Conservation (phyloP, 2,888 invertebrate species). For the Ellobium chinense region DNA sequence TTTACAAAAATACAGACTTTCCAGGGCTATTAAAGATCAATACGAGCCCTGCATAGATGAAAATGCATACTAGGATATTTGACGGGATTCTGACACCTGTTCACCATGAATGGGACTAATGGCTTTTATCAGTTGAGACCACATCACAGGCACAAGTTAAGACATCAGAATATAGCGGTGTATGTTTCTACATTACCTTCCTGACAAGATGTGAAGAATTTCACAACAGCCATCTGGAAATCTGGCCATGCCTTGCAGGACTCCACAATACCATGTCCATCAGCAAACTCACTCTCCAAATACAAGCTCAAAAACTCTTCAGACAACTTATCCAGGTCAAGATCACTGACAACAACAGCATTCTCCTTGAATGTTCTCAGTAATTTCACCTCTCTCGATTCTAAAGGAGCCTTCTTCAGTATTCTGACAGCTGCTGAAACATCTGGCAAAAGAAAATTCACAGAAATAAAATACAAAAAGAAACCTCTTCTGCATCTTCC, state of each 20-base stretch:
- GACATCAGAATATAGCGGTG: too few relatives aligned
- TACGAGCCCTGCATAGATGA: too few relatives aligned
- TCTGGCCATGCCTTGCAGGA: conserved; percentile 12
- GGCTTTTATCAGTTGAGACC: too few relatives aligned
- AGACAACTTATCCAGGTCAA: conserved; percentile 17
- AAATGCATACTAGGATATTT: too few relatives aligned
- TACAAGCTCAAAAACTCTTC: conserved; percentile 32
- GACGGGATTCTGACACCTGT: too few relatives aligned
- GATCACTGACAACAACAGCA: conserved; percentile 23
- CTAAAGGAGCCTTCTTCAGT: neutral
- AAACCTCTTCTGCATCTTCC: too few relatives aligned
- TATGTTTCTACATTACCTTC: too few relatives aligned
- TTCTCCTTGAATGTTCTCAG: neutral
- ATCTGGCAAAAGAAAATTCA: conserved; percentile 1
- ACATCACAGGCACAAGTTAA: too few relatives aligned
- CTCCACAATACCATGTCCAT: conserved; percentile 14
- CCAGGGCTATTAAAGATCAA: too few relatives aligned
- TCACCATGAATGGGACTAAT: too few relatives aligned
- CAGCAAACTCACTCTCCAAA: conserved; percentile 22
- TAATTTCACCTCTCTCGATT: neutral
- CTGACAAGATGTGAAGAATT: neutral
- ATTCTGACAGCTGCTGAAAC: neutral
- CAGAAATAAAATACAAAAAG: too few relatives aligned
- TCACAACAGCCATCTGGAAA: neutral
- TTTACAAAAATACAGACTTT: too few relatives aligned